A percentile compares a stretch with the other conserved stretches of the same genome.
Evolutionary conservation across 2,888 invertebrate species (phyloP).

Genomic region (Hartigia nigra): DNA sequence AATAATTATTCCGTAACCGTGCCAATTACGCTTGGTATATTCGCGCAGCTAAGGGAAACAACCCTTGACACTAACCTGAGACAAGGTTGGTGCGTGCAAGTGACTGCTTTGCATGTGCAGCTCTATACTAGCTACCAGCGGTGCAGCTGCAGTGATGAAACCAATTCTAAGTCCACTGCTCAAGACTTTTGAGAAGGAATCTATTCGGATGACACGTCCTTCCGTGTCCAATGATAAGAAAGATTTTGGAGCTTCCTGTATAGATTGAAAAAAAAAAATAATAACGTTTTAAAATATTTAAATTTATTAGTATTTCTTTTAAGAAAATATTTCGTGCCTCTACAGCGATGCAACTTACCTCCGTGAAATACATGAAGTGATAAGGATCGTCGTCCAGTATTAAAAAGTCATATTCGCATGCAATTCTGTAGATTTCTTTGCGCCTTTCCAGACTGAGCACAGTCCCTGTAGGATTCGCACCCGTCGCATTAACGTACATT

Average conservation of each 20-base stretch:
- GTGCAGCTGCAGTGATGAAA: constrained; percentile 78
- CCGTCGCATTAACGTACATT: constrained; percentile 81
- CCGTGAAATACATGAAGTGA: constrained; percentile 79
- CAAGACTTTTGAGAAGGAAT: constrained; percentile 82
- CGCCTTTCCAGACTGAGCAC: constrained; percentile 75
- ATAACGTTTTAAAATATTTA: constrained; percentile 1
- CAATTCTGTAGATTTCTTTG: constrained; percentile 78
- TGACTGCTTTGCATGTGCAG: constrained; percentile 79
- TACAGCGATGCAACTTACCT: constrained; percentile 62
- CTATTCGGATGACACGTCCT: constrained; percentile 80
- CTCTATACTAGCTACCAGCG: constrained; percentile 73
- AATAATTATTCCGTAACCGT: background rate
- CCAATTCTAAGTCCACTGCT: constrained; percentile 80
- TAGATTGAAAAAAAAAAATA: constrained; percentile 7
- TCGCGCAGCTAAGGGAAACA: background rate
- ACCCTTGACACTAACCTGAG: constrained; percentile 69
- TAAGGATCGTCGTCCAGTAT: constrained; percentile 88
- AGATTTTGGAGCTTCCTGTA: constrained; percentile 71
- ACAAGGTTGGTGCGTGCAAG: constrained; percentile 73
- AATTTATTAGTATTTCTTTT: background rate
- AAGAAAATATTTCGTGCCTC: background rate
- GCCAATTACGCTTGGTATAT: background rate
- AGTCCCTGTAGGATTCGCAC: constrained; percentile 81
- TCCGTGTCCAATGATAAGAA: constrained; percentile 81
- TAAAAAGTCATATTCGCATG: constrained; percentile 80